phyloP scores from a whole-genome alignment of 2,797 vertebrate genomes.

The Lerista edwardsae region DNA sequence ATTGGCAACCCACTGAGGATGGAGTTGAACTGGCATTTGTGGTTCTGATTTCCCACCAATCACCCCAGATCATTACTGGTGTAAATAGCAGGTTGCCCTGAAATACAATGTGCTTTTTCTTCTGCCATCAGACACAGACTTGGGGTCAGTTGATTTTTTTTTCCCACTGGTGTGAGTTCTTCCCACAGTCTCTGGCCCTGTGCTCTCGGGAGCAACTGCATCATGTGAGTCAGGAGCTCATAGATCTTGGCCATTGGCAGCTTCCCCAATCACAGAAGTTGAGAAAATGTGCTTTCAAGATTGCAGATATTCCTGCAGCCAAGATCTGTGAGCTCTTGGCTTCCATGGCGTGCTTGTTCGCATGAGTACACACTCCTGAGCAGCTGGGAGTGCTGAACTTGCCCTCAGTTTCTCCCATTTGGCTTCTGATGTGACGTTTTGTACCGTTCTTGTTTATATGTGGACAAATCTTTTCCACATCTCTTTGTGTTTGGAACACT shows the following conservation, averaged over 20 bases:
- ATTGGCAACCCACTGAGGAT: not conserved
- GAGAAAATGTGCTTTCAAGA: constrained; percentile 2
- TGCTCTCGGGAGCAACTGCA: not conserved
- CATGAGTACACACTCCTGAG: not conserved
- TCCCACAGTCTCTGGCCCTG: not conserved
- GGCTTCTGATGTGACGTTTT: constrained; percentile 20
- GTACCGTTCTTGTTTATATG: constrained; percentile 7
- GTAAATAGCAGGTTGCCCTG: constrained; percentile 9
- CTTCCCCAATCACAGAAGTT: not conserved
- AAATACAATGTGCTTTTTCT: not conserved
- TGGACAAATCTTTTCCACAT: not conserved
- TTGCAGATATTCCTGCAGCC: constrained; percentile 16
- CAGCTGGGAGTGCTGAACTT: not conserved
- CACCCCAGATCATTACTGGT: not conserved
- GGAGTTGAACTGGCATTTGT: constrained; percentile 6
- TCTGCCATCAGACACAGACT: not conserved
- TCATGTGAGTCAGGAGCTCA: not conserved
- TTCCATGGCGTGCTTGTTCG: constrained; percentile 8
- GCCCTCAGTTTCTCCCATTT: constrained; percentile 3
- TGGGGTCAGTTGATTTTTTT: not conserved
- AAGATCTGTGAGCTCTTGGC: constrained; percentile 23
- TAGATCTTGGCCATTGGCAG: constrained; percentile 1
- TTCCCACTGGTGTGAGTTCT: not conserved
- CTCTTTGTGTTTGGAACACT: not conserved
- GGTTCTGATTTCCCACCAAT: constrained; percentile 18